Evolutionary conservation across 2,113 vertebrate genomes (phyloP).

Genomic region (Scatophagus argus): DNA sequence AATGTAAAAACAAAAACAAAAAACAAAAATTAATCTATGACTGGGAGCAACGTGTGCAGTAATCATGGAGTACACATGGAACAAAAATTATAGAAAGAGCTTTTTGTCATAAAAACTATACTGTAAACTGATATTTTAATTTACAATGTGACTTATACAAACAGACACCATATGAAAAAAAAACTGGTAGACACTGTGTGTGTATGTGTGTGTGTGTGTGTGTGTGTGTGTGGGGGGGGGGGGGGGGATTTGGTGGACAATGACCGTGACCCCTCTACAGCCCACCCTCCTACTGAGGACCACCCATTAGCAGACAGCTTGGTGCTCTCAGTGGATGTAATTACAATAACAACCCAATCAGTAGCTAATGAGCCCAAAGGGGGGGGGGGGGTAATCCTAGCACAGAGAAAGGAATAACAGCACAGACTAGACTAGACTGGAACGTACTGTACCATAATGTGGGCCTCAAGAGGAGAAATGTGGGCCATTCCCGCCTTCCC

Average conservation of each 20-base stretch:
- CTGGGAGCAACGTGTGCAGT: no score
- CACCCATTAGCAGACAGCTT: constrained; percentile 70
- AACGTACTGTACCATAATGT: constrained; percentile 67
- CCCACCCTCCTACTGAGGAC: constrained; percentile 59
- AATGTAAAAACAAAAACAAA: not conserved
- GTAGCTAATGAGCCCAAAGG: constrained; percentile 67
- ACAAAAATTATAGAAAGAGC: not conserved
- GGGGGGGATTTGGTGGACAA: constrained; percentile 52
- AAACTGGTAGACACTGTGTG: not conserved
- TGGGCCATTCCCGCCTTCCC: constrained; percentile 67
- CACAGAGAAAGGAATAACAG: constrained; percentile 55
- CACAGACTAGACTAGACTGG: constrained; percentile 35
- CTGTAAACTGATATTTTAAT: not conserved
- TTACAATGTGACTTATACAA: constrained; percentile 5
- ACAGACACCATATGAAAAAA: not conserved
- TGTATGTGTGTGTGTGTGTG: no score
- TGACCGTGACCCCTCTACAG: constrained; percentile 48
- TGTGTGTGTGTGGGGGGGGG: no score
- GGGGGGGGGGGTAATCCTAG: constrained; percentile 16
- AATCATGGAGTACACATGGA: no score
- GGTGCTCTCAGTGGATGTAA: constrained; percentile 65
- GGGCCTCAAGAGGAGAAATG: constrained; percentile 66
- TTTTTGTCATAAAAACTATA: not conserved
- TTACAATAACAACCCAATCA: constrained; percentile 79
- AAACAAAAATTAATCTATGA: not conserved